These are phyloP conservation scores for Leptura quadrifasciata DNA, from an alignment of 2,888 invertebrate genomes.

Conservation along the genomic window DNA sequence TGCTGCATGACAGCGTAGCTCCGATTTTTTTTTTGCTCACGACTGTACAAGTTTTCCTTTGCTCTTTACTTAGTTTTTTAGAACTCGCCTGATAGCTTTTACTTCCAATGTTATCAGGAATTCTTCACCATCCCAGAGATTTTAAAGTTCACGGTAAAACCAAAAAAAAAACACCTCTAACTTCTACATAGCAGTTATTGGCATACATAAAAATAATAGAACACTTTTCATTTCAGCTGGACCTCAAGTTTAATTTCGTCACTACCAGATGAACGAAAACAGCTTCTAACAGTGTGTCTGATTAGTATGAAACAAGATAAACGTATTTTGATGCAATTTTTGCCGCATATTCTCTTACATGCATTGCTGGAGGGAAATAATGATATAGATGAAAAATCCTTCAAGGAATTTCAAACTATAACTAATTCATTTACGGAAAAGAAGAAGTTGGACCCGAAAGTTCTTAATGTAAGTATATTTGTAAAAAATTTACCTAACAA, in stretches of 20 bases:
- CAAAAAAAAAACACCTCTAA: too few relatives aligned
- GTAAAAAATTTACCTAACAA: not conserved
- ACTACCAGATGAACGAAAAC: conserved; percentile 78
- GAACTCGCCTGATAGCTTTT: too few relatives aligned
- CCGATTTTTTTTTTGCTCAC: too few relatives aligned
- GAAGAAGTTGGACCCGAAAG: conserved; percentile 55
- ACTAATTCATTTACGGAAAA: conserved; percentile 68
- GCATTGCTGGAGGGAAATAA: conserved; percentile 76
- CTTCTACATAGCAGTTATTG: too few relatives aligned
- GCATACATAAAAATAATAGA: conserved; percentile 19
- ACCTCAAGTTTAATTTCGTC: conserved; percentile 81
- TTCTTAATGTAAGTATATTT: conserved; percentile 60
- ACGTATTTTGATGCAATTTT: conserved; percentile 82
- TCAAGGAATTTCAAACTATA: conserved; percentile 78
- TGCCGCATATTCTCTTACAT: conserved; percentile 84
- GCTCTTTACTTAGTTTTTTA: too few relatives aligned
- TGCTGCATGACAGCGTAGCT: too few relatives aligned
- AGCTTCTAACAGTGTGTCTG: conserved; percentile 81
- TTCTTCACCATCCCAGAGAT: too few relatives aligned
- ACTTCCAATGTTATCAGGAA: too few relatives aligned
- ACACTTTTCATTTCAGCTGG: conserved; percentile 76
- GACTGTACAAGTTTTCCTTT: too few relatives aligned
- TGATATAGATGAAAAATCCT: conserved; percentile 73
- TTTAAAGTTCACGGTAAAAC: too few relatives aligned
- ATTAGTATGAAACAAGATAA: conserved; percentile 86